Evolutionary conservation across 2,113 vertebrate genomes (phyloP), one percentile per base, ranked within the genome.

Genomic region (Engraulis encrasicolus): DNA sequence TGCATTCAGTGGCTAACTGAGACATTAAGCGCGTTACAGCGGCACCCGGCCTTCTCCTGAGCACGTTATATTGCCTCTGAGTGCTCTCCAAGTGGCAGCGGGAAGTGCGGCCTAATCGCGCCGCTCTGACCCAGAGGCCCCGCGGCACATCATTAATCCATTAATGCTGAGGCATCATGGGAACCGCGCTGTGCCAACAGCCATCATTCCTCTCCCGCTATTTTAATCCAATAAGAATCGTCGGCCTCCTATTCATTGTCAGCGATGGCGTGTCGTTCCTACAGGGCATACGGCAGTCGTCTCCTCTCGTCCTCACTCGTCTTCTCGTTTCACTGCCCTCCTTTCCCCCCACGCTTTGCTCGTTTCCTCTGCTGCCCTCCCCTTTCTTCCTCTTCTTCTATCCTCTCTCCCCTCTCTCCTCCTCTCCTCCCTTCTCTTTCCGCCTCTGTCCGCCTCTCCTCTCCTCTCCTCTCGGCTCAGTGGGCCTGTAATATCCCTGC

Each of bases 151-250:
- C 66, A 74, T 74, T 74, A 74, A 74, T 74, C 66, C 66, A 74
- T 14, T 74, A 74, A 74, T 74, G 31, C 66, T 36, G 66, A 74
- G 66, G 66, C 66, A 74, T 74, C 66, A 74, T 74, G 66, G 66
- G 66, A 74, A 34, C 27, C 15, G 1, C 61, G 14, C 31, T 74
- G 27, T 74, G 66, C 66, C 66, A 74, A 36, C 31, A 74, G 66
- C 66, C 66, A 74, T 74, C 66, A 74, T 12, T 74, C 27, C 66
- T 74, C 66, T 74, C 4, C n/a, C 34, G 23, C 27, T 34, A 34
- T 15, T 74, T 74, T 74, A 27, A 74, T 74, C 66, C 12, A 74
- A 74, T 34, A 34, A n/a, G 66, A 74, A 12, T 66, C 23, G n/a
- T n/a, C n/a, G n/a, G n/a, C 12, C 31, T 66, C 23, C 27, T 66